Evolutionary conservation across 2,113 vertebrate species (phyloP).

Genomic region (Megaceryle maxima): DNA sequence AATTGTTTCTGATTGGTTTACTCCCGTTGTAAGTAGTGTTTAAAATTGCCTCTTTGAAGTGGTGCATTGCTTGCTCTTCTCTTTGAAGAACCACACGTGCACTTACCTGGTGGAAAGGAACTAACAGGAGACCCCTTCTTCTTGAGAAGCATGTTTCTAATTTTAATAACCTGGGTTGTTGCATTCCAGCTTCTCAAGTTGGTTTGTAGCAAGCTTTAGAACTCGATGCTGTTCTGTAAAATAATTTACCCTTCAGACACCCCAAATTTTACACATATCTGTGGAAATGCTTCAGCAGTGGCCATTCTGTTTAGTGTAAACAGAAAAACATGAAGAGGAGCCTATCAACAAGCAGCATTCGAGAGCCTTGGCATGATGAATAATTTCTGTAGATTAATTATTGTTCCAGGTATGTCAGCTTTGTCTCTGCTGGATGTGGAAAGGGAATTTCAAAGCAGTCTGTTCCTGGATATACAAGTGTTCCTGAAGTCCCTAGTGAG

Average conservation of each 20-base stretch:
- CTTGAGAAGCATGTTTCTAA: not conserved
- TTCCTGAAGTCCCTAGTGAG: not conserved
- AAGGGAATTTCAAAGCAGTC: not conserved
- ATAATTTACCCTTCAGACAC: not conserved
- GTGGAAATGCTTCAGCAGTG: not conserved
- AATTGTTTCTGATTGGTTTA: not conserved
- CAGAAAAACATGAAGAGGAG: not conserved
- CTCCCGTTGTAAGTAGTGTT: not conserved
- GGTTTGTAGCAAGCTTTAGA: not conserved
- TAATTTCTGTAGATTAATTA: not conserved
- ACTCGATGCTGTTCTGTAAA: not conserved
- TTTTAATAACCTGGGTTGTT: not conserved
- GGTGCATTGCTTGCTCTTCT: accelerated
- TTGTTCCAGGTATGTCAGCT: not conserved
- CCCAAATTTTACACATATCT: not conserved
- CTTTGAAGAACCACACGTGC: not conserved
- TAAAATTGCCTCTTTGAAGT: not conserved
- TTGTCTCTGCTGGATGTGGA: not conserved
- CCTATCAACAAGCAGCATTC: accelerated
- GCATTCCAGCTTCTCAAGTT: not conserved
- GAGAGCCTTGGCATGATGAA: not conserved
- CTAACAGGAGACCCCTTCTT: not conserved
- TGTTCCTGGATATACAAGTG: not conserved
- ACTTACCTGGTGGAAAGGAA: not conserved
- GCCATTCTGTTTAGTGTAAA: not conserved